Base-by-base conservation (phyloP, 1,140 invertebrate genomes). In the Drosophila miranda region DNA sequence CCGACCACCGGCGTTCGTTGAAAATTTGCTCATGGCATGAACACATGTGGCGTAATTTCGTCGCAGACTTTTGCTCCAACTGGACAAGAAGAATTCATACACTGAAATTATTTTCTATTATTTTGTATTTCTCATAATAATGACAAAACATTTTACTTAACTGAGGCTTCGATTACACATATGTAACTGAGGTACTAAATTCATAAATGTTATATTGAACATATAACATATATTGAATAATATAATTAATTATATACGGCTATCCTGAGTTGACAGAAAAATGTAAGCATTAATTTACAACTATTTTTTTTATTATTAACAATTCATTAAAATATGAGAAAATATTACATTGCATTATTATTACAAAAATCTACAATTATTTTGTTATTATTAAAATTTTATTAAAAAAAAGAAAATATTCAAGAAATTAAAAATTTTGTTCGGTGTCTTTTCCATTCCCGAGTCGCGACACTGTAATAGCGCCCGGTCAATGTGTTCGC, bases 21-120 rank as follows among this genome's bases (percentile, higher is more conserved):
- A 87, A 88, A 87, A 87, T 87, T 87, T 87, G 82, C 78, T 82
- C 82, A 78, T 87, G 82, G 82, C 78, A 87, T 87, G 82, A 86
- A 86, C 82, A 87, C 82, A 87, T 87, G 82, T 87, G 82, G 82
- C 82, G 82, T 87, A 88, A 87, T 87, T 87, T 87, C 82, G 78
- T 87, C 78, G 82, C 82, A 88, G 83, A 87, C 87, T 87, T 86
- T 87, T 82, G 82, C 82, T 87, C 83, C 82, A 88, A 87, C 82
- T 88, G 82, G 83, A 88, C 83, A 87, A 88, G 83, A 51, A 88
- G 83, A 87, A 78, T 88, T 75, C 56, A 19, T 88, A 61, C 83
- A 87, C 82, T 82, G 60, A 11, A 11, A 52, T 14, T 58, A 76
- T 46, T 2, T n/a, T 38, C 2, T 13, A 2, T 14, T 13, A 16